Percentiles rank a stretch among this genome's conserved stretches.
phyloP scores from a whole-genome alignment of 2,888 invertebrate genomes.

The Cerastis leucographa region DNA sequence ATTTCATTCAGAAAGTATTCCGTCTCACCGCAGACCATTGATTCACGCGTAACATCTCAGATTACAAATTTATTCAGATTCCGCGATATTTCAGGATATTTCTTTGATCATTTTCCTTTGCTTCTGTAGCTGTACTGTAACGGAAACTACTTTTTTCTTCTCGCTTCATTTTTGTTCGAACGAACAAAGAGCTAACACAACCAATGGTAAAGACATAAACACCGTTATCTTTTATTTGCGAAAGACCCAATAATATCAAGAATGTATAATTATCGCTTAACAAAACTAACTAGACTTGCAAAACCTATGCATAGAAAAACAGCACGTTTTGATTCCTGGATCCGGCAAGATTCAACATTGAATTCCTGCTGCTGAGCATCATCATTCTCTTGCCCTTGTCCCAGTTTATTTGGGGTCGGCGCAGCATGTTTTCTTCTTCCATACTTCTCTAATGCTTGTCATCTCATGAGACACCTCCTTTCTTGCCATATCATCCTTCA shows the following conservation, averaged over 20 bases:
- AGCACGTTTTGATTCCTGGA: no score
- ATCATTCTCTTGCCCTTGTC: no score
- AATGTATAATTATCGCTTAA: not conserved
- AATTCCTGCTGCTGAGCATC: no score
- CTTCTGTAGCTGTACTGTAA: slow-evolving; percentile 11
- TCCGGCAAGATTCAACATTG: no score
- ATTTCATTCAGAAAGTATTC: slow-evolving; percentile 16
- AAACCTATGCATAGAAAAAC: no score
- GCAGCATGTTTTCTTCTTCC: no score
- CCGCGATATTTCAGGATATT: slow-evolving; percentile 13
- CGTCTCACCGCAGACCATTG: slow-evolving; percentile 9
- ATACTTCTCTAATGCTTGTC: no score
- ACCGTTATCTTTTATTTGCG: slow-evolving; percentile 1
- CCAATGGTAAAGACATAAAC: slow-evolving; percentile 2
- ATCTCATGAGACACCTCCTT: no score
- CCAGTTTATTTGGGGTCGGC: no score
- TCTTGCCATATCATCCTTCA: no score
- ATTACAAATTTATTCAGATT: slow-evolving; percentile 40
- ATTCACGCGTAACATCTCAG: slow-evolving; percentile 21
- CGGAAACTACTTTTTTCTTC: slow-evolving; percentile 9
- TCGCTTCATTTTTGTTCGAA: slow-evolving; percentile 5
- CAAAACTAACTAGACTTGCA: no score
- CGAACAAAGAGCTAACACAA: slow-evolving; percentile 35
- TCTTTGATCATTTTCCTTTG: slow-evolving; percentile 40
- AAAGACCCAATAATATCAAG: not conserved